Evolutionary conservation across 2,797 vertebrate genomes (phyloP).

Genomic region (Gadopsis marmoratus): DNA sequence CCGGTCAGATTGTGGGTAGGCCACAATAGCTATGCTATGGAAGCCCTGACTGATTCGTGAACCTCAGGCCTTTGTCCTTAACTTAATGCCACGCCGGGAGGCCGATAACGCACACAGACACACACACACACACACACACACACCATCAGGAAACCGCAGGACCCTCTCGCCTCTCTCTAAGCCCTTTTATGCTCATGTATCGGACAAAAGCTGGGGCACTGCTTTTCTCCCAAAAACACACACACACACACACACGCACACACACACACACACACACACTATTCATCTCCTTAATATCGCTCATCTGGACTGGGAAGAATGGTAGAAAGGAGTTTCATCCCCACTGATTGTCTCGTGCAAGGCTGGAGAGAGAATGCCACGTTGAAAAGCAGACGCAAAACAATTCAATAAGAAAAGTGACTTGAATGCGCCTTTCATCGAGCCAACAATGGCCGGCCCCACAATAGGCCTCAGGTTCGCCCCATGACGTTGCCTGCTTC

Average conservation of each 20-base stretch:
- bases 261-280: conserved; percentile 60
- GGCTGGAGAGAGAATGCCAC: conserved; percentile 77
- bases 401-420: conserved; percentile 87
- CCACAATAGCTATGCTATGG: conserved; percentile 64
- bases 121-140: conserved; percentile 68
- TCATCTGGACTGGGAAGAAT: conserved; percentile 80
- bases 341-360: conserved; percentile 83
- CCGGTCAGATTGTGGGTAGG: conserved; percentile 59
- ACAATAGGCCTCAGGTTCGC: conserved; percentile 83
- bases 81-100: conserved; percentile 84
- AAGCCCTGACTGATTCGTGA: conserved; percentile 84
- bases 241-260: conserved; percentile 38
- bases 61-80: conserved; percentile 81
- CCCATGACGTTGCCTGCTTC: conserved; percentile 81
- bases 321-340: conserved; percentile 83
- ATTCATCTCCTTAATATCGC: conserved; percentile 85
- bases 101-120: conserved; percentile 78
- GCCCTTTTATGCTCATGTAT: conserved; percentile 77
- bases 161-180: conserved; percentile 76
- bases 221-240: conserved; percentile 44
- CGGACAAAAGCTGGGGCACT: conserved; percentile 78
- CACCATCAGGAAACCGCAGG: conserved; percentile 76
- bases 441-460: conserved; percentile 78
- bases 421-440: conserved; percentile 87
- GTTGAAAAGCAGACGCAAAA: conserved; percentile 85